Base-by-base conservation (phyloP, 2,797 vertebrate genomes). In the Sebastes flavidus region DNA sequence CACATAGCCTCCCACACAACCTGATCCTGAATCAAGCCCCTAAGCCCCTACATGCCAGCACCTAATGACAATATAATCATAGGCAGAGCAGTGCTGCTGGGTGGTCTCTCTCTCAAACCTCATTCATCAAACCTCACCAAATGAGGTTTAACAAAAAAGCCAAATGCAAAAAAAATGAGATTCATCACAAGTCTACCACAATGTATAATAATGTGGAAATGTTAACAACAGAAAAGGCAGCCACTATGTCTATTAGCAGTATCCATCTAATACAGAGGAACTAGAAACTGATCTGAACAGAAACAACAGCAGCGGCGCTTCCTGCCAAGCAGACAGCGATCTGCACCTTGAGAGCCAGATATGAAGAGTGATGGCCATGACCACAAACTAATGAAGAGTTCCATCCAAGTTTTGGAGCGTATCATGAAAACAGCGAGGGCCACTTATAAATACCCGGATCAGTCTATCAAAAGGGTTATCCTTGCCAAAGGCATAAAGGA, bases 1-100 rank as follows among this genome's bases (percentile, higher is more conserved):
- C 67, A 29, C 60, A 60, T 8, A 75, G 63, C 68, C 80, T 85
- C 69, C 76, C 77, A 85, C 85, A 74, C 85, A 87, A 75, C 80
- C 59, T 77, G 71, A 87, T 86, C 49, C 60, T n/a, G 30, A 81
- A 36, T 82, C 56, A 77, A 59, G 72, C 74, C 55, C 66, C 65
- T 78, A 32, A 89, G 29, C n/a, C 68, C 77, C 24, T 32, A 60
- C 55, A 80, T 76, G 81, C 84, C 81, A 74, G 74, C 62, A 76
- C 34, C 72, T 91, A 88, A 91, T 88, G 89, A 81, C 52, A 72
- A 70, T 74, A 83, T 88, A 89, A 92, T 91, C 80, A 84, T 42
- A 85, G 84, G 22, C 82, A 77, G 69, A 79, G 70, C 42, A 34
- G 70, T 58, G n/a, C 46, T 42, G 77, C 85, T 72, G 87, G 91